Evolutionary conservation across 2,888 invertebrate species (phyloP), one percentile per base, ranked within the genome.

Genomic region (Parasteatoda lunata): DNA sequence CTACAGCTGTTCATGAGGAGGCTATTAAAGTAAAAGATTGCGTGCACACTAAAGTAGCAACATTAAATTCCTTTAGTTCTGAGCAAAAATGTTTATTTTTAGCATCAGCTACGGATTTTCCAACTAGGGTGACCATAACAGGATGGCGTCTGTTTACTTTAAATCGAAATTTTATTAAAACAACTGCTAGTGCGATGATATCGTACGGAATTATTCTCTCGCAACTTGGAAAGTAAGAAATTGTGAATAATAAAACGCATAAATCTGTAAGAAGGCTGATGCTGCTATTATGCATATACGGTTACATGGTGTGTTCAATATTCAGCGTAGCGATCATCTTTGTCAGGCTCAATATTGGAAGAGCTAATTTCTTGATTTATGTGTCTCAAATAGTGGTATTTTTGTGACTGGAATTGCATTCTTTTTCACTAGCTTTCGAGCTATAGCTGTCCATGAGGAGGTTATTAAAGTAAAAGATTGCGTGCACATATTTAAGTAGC

Each of bases 271-370:
- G n/a, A n/a, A n/a, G n/a, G n/a, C n/a, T n/a, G n/a, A n/a, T 80
- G 0, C 13, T 80, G 45, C 3, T 85, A 9, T 15, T 80, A 13
- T 52, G 71, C n/a, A 47, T 80, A 8, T 85, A 80, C 45, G 80
- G 85, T 3, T 85, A 79, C 8, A 85, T 85, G 85, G 52, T 66
- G 7, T 76, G 75, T 54, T 80, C 76, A 30, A 85, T 85, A 49
- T 85, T 85, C 45, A 65, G 11, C 30, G 75, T 75, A 8, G 71
- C 80, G 13, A 85, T 75, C 11, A 30, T 80, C 4, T 66, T 85
- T 8, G 48, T 85, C 5, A 70, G 80, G 51, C 8, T 85, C 3
- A 76, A 80, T n/a, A 15, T 54, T 15, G 48, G 30, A 15, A 52
- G 48, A 4, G 49, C 64, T 6, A 13, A 54, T 4, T 15, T 75